Base-by-base conservation (phyloP, 2,888 invertebrate species). In the Hecatera dysodea region DNA sequence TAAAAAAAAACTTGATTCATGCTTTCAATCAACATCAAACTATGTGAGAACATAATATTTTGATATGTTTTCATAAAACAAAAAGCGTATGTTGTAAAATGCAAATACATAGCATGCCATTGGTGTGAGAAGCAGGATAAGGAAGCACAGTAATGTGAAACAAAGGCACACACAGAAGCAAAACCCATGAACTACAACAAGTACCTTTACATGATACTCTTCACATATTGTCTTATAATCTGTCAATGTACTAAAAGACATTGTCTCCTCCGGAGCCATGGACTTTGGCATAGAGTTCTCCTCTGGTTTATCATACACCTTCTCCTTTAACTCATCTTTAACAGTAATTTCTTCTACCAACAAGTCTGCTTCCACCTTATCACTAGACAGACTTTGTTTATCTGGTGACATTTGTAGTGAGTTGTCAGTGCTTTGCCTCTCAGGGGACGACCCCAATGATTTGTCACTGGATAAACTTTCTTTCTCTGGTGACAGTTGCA, bases 171-270 rank as follows among this genome's bases (percentile, higher is more conserved):
- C 74, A 73, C 85, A 88, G 64, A 89, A 85, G 72, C 88, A 88
- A 73, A 88, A 77, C 68, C 86, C 84, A 67, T 88, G 86, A 60
- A 85, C 63, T 57, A 86, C 44, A 70, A 82, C 66, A 81, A 93
- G 88, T 95, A 98, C 98, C 96, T 97, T 97, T 67, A 92, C 96
- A 62, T 97, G 96, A 90, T 97, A 97, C 75, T 97, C 97, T 83
- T 97, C 97, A 87, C 97, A 97, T 67, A 97, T 96, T 24, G 97
- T 97, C 88, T 97, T 97, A 89, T 98, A 97, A 81, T 98, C 98
- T 36, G 97, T 97, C 83, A 97, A 94, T 9, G 97, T 96, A 84
- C 96, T 96, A 70, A 97, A 96, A 75, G 96, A 95, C 76, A 91
- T 88, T 17, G 92, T 93, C 59, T 96, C 95, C 36, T 94, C 94